Conservation (phyloP, 1,140 invertebrate species). For the Elymnias hypermnestra region DNA sequence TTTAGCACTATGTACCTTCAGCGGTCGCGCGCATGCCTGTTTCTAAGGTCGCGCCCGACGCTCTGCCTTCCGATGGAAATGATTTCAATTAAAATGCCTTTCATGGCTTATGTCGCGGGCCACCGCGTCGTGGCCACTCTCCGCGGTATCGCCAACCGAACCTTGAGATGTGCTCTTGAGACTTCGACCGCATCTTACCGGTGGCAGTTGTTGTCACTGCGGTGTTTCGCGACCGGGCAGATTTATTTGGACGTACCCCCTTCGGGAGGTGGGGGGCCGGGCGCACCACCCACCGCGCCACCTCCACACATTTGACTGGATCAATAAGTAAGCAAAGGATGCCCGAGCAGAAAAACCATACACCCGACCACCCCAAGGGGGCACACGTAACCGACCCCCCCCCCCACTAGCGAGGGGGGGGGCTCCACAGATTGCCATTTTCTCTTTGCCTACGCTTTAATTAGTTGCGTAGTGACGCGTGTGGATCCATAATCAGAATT, state of each 20-base stretch:
- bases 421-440: slow-evolving; percentile 79
- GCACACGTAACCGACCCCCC: slow-evolving; percentile 73
- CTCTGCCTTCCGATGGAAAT: slow-evolving; percentile 52
- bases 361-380: slow-evolving; percentile 72
- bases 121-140: slow-evolving; percentile 32
- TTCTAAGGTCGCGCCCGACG: slow-evolving; percentile 55
- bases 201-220: slow-evolving; percentile 68
- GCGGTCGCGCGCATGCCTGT: slow-evolving; percentile 64
- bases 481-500: slow-evolving; percentile 65
- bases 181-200: slow-evolving; percentile 64
- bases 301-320: slow-evolving; percentile 76
- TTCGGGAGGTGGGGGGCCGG: slow-evolving; percentile 52
- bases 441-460: slow-evolving; percentile 76
- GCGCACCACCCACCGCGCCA: slow-evolving; percentile 68
- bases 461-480: slow-evolving; percentile 75
- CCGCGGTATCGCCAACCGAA: slow-evolving; percentile 12
- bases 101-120: slow-evolving; percentile 28
- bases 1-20: slow-evolving; percentile 52
- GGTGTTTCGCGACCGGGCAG: slow-evolving; percentile 73
- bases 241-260: slow-evolving; percentile 74
- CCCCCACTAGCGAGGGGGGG: slow-evolving; percentile 73
- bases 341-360: slow-evolving; percentile 77
- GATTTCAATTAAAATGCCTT: slow-evolving; percentile 61
- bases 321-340: slow-evolving; percentile 78
- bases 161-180: slow-evolving; percentile 27